Base-by-base conservation (phyloP, 2,888 invertebrate genomes). In the Galerucella nymphaeae region DNA sequence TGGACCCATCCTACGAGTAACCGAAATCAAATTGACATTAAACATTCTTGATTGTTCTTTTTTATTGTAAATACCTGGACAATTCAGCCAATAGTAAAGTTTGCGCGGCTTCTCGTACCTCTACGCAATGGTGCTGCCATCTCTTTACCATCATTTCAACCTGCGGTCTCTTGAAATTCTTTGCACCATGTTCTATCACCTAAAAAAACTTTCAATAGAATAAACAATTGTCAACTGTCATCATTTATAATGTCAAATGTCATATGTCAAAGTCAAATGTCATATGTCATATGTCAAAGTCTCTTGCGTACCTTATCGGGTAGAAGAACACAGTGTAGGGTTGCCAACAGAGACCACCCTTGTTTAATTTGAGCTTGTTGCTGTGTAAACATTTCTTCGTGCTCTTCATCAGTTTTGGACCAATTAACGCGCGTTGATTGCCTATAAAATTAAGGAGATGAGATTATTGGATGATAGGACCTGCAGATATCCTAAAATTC, bases 41-140 rank as follows among this genome's bases (percentile, higher is more conserved):
- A n/a, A 1, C 3, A 30, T 30, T 30, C 23, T 30, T 30, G 5
- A 5, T 30, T 30, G 23, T 30, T 14, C 20, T 14, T 20, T 8
- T 42, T n/a, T n/a, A 50, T 14, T 8, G n/a, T 13, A 50, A 13
- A 50, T 78, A 83, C 83, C 83, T 82, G 10, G 84, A 83, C 41
- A 99, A 88, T 87, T 99, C 99, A 0, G 99, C 97, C 14, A 99
- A 88, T 0, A 99, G 88, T 42, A 99, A 88, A 11, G 98, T 98
- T 84, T 99, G 99, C 0, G 98, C 96, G 0, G 99, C 99, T 86
- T 99, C 98, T 5, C 99, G 89, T 62, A 97, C 97, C 89, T 99
- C 99, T 6, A 99, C 90, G 86, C 99, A 99, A 81, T 98, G 95
- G 88, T 99, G 99, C 85, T 99, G 99, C 99, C 99, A 99, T 75